Evolutionary conservation across 2,113 vertebrate species (phyloP).

Genomic region (Monarcha castaneiventris): DNA sequence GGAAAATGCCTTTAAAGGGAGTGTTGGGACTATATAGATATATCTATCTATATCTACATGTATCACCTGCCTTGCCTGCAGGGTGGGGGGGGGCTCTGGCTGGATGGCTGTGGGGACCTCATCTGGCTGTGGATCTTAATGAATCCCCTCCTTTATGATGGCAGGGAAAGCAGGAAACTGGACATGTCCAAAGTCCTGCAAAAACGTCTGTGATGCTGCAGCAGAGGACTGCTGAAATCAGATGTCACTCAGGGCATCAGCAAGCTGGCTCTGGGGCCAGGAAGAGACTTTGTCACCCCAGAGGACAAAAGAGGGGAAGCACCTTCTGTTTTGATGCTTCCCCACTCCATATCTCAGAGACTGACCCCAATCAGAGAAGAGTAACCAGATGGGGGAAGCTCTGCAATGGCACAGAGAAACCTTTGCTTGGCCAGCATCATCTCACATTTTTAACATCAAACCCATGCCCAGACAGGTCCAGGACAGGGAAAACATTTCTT

Average conservation of each 20-base stretch:
- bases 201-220: neutral
- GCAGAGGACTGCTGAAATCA: neutral
- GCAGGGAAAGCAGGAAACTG: neutral
- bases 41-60: rapidly evolving
- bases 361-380: neutral
- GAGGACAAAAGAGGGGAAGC: neutral
- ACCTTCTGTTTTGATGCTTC: neutral
- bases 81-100: neutral
- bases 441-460: neutral
- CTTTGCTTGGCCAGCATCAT: neutral
- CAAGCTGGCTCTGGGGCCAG: neutral
- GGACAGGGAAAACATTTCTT: neutral
- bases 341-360: neutral
- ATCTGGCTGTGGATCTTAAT: neutral
- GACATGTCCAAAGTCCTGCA: neutral
- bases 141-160: neutral
- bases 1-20: neutral
- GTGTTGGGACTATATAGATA: neutral
- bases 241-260: neutral
- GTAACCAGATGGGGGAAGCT: neutral
- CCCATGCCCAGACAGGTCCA: neutral
- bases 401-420: neutral
- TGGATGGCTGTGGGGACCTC: neutral
- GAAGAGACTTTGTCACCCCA: neutral
- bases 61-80: neutral